phyloP scores from a whole-genome alignment of 2,797 vertebrate species.

The Sebastes ruberrimus region DNA sequence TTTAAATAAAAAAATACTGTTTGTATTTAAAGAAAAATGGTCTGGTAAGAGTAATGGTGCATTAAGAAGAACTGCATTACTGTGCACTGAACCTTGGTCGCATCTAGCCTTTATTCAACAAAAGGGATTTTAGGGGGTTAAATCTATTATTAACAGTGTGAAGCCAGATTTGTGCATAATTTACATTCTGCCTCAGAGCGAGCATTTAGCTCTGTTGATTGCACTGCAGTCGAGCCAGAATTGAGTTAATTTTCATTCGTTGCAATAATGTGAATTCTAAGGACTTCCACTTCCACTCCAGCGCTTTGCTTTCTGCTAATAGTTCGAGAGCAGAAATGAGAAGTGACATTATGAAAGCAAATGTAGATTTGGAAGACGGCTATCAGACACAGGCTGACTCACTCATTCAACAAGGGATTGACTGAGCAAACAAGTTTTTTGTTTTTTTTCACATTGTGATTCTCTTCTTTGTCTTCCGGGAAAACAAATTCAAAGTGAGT shows the following conservation, averaged over 20 bases:
- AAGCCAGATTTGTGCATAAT: constrained; percentile 51
- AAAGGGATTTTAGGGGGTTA: constrained; percentile 16
- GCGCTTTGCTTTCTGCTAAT: constrained; percentile 9
- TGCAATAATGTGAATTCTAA: constrained; percentile 26
- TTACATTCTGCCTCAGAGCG: constrained; percentile 44
- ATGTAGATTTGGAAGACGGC: constrained; percentile 1
- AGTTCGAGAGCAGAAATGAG: constrained; percentile 7
- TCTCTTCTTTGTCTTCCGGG: constrained; percentile 21
- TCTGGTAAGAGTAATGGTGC: neutral
- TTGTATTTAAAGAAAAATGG: neutral
- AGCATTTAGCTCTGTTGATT: constrained; percentile 51
- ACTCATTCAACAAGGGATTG: constrained; percentile 16
- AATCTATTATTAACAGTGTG: constrained; percentile 37
- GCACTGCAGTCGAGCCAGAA: constrained; percentile 23
- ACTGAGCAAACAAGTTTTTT: constrained; percentile 31
- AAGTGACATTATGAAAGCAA: constrained; percentile 24
- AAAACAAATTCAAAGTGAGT: constrained; percentile 36
- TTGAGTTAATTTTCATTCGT: constrained; percentile 28
- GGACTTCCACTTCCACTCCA: constrained; percentile 14
- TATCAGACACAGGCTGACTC: neutral
- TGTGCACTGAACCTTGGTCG: neutral
- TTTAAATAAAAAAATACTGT: neutral
- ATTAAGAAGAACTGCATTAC: neutral
- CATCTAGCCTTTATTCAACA: constrained; percentile 3
- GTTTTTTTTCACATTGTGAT: constrained; percentile 1